Evolutionary conservation across 2,888 invertebrate genomes (phyloP), one percentile per base, ranked within the genome.

Genomic region (Macrophya alboannulata): DNA sequence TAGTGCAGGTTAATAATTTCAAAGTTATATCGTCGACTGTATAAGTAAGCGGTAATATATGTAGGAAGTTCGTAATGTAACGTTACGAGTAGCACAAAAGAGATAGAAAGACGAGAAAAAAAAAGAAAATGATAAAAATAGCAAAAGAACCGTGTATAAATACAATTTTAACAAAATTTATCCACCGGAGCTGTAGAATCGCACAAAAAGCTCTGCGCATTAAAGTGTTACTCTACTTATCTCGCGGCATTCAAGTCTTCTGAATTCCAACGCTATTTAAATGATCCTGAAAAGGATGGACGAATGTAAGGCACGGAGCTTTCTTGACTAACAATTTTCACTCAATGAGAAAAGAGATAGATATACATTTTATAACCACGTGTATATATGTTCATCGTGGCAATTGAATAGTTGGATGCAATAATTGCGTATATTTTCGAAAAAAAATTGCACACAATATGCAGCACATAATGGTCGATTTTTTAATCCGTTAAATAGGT

Each of bases 91-190:
- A 37, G 68, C 37, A 37, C 31, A 43, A 12, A 51, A 51, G 12
- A 25, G 77, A 15, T 37, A 37, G 37, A 77, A 6, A 76, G 17
- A 45, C 1, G 4, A 43, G 12, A 68, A 65, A 25, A 21, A 21
- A 1, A 12, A 37, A 71, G 0, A 37, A 12, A 71, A 12, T 8
- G 37, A 31, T 2, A 37, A 25, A 21, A 21, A 3, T 25, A 51
- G 55, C 48, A n/a, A 55, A 55, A 55, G 25, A 77, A 77, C 77
- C 77, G 51, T 17, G 51, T 31, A 25, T 77, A 77, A 48, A 55
- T 77, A 77, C 37, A 77, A 77, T 77, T 77, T 77, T 45, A 25
- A 55, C 77, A 17, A 51, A 77, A 77, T 77, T 77, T 77, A 77
- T 77, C 55, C 77, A 77, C 25, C 77, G 31, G n/a, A n/a, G 77